phyloP scores from a whole-genome alignment of 2,888 invertebrate genomes.

The Cetonia aurata region DNA sequence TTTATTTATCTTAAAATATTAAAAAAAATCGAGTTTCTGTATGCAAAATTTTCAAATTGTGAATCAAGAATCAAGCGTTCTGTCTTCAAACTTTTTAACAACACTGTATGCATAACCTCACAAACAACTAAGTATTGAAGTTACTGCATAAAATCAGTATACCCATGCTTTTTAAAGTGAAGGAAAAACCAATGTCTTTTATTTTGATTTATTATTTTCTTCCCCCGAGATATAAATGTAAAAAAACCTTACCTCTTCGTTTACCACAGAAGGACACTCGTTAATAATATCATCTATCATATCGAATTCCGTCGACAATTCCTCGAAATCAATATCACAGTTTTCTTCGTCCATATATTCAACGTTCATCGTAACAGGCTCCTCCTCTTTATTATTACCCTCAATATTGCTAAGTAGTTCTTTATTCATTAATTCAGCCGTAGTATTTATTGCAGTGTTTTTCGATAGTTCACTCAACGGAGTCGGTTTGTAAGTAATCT shows the following conservation, averaged over 20 bases:
- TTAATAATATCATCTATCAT: conserved; percentile 65
- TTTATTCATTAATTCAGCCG: conserved; percentile 7
- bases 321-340: conserved; percentile 60
- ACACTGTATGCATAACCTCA: no score
- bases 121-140: no score
- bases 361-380: neutral
- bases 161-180: no score
- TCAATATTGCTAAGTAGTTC: conserved; percentile 22
- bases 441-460: conserved; percentile 40
- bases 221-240: neutral
- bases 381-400: conserved; percentile 8
- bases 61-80: no score
- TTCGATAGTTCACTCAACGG: conserved; percentile 62
- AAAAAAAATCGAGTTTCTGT: no score
- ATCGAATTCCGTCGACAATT: conserved; percentile 64
- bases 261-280: conserved; percentile 33
- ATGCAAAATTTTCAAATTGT: no score
- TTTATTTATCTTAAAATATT: no score
- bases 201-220: neutral
- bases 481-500: conserved; percentile 64
- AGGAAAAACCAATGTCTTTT: no score
- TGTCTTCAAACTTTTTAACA: no score
- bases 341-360: conserved; percentile 34
- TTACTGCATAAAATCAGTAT: no score
- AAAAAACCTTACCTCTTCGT: conserved; percentile 23